Conservation (phyloP, 2,888 invertebrate species). For the Auanema sp. region DNA sequence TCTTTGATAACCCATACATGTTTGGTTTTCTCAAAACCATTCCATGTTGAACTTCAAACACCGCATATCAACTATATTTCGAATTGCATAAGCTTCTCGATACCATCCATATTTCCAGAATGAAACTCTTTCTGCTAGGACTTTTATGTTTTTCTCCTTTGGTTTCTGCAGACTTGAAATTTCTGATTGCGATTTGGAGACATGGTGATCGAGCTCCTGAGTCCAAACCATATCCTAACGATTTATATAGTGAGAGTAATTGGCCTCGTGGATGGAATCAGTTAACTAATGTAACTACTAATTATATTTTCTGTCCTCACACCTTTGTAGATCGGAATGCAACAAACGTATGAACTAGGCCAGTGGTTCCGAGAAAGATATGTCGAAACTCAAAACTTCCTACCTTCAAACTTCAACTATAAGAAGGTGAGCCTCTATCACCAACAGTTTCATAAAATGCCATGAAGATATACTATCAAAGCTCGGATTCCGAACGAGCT, state of each 20-base stretch:
- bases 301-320: background rate
- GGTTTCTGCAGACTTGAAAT: conserved; percentile 22
- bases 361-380: conserved; percentile 12
- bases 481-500: conserved; percentile 65
- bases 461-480: conserved; percentile 57
- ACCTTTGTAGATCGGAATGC: conserved; percentile 12
- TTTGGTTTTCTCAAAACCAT: too few species aligned
- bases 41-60: too few species aligned
- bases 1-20: too few species aligned
- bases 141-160: too few species aligned
- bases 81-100: too few species aligned
- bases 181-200: conserved; percentile 72
- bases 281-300: conserved; percentile 54
- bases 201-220: conserved; percentile 88
- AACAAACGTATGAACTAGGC: conserved; percentile 10
- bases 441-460: too few species aligned
- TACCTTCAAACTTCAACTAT: conserved; percentile 6
- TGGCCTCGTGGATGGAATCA: conserved; percentile 59
- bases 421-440: background rate
- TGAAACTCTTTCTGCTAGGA: too few species aligned
- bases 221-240: conserved; percentile 46
- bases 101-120: too few species aligned
- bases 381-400: conserved; percentile 1
- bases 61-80: too few species aligned
- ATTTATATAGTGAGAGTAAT: conserved; percentile 38